Evolutionary conservation across 64 coral and sea anemone species (phyloP), one percentile per base, ranked within the genome.

Genomic region (Stichodactyla mertensii): DNA sequence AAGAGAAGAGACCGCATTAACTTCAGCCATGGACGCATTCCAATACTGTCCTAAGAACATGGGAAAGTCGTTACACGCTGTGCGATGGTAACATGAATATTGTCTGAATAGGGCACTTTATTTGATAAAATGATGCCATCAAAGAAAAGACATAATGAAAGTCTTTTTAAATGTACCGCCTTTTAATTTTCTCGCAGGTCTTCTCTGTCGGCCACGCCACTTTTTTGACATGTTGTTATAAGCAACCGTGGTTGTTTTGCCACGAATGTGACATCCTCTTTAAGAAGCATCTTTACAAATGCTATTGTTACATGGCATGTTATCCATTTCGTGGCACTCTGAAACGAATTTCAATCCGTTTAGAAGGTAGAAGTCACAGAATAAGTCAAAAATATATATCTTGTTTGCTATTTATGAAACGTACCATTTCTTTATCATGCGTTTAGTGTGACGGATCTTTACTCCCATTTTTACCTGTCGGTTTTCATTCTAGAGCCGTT

Each of bases 211-310:
- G 53, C 78, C 78, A 81, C 78, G 78, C 78, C 78, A 81, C 19
- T 74, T 81, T 79, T 81, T 81, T 81, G 78, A 81, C 78, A 81
- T 52, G 19, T 81, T 81, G 51, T 52, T 81, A 55, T 81, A 81
- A 81, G 78, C 78, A 53, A 81, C 78, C 78, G 14, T 19, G n/a
- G 78, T 53, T 81, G 78, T 81, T 81, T 53, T 14, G 78, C 78
- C 78, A 81, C 78, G 78, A 81, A 81, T 19, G 78, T 81, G 78
- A 81, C 78, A 81, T 7, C 8, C n/a, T 20, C 51, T 16, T 81
- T 54, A 52, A 81, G 4, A 81, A 81, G 45, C 1, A 52, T 53
- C 53, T 52, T 81, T 20, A 55, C 36, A 81, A 81, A 52, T 53
- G 52, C 78, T 74, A 81, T 81, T 81, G 78, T 81, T 52, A 52